phyloP scores from a whole-genome alignment of 2,113 vertebrate genomes.

The Taurulus bubalis region DNA sequence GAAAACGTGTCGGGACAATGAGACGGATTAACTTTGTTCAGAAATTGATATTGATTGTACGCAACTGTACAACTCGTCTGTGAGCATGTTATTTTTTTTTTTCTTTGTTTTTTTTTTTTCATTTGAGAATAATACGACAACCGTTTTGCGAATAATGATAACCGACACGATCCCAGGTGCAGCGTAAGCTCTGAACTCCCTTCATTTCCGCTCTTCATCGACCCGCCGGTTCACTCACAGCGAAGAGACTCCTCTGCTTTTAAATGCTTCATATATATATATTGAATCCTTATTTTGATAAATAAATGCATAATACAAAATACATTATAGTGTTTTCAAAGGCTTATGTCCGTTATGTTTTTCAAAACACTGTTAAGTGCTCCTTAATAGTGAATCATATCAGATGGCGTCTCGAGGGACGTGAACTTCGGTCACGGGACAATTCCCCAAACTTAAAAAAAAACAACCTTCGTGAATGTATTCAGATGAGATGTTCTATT shows the following conservation, averaged over 20 bases:
- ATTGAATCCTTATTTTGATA: slow-evolving; percentile 78
- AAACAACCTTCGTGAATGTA: slow-evolving; percentile 80
- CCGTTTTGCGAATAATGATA: slow-evolving; percentile 73
- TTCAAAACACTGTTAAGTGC: slow-evolving; percentile 82
- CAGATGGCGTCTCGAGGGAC: slow-evolving; percentile 72
- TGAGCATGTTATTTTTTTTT: slow-evolving; percentile 78
- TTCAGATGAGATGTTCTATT: slow-evolving; percentile 76
- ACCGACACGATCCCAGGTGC: slow-evolving; percentile 62
- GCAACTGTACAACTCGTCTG: slow-evolving; percentile 80
- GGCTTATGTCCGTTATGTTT: slow-evolving; percentile 71
- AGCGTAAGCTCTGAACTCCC: slow-evolving; percentile 57
- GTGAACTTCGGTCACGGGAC: slow-evolving; percentile 52
- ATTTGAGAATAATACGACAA: slow-evolving; percentile 75
- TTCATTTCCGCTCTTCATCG: slow-evolving; percentile 54
- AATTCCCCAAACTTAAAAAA: slow-evolving; percentile 64
- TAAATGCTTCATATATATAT: slow-evolving; percentile 70
- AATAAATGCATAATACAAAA: slow-evolving; percentile 50
- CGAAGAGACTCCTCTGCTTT: slow-evolving; percentile 73
- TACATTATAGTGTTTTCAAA: slow-evolving; percentile 80
- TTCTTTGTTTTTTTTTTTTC: slow-evolving; percentile 63
- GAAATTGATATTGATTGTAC: slow-evolving; percentile 80
- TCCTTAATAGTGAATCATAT: slow-evolving; percentile 82
- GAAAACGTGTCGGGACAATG: slow-evolving; percentile 49
- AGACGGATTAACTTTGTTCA: slow-evolving; percentile 62
- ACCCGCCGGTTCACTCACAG: slow-evolving; percentile 48